A percentile compares a stretch with the other conserved stretches of the same genome.
These are phyloP conservation scores for Drosophila guanche DNA, from an alignment of 1,140 invertebrate species.

Conservation along the genomic window DNA sequence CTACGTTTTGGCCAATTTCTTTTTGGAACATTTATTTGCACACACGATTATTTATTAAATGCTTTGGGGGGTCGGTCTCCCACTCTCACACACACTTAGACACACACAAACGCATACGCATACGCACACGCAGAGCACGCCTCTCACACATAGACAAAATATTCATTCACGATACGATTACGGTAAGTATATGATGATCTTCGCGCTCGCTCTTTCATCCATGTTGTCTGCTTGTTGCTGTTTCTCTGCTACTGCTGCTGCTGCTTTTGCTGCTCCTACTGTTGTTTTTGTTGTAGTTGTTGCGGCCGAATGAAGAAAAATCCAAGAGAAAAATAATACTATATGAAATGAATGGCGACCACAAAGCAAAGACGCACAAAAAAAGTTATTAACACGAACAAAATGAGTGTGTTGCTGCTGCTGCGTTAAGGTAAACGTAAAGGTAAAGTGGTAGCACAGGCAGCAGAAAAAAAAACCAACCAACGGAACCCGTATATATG, in stretches of 20 bases:
- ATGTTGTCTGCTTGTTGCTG: conserved; percentile 36
- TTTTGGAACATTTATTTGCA: conserved; percentile 44
- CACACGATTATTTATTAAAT: conserved; percentile 44
- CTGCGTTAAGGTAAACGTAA: conserved; percentile 31
- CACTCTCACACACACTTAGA: conserved; percentile 30
- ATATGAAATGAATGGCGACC: conserved; percentile 64
- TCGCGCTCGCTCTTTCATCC: conserved; percentile 67
- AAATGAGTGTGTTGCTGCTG: conserved; percentile 47
- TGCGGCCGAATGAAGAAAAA: conserved; percentile 35
- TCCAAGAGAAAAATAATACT: conserved; percentile 75
- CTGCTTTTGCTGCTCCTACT: conserved; percentile 18
- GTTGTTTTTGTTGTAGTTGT: conserved; percentile 32
- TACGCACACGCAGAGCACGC: conserved; percentile 33
- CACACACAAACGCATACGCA: conserved; percentile 27
- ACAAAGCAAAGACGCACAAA: conserved; percentile 71
- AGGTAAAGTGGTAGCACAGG: conserved; percentile 57
- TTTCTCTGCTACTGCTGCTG: conserved; percentile 17
- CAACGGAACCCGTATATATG: conserved; percentile 80
- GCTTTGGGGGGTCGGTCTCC: conserved; percentile 4
- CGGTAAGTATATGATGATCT: conserved; percentile 66
- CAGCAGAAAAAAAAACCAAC: conserved; percentile 51
- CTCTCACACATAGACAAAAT: conserved; percentile 66
- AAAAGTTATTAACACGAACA: conserved; percentile 68
- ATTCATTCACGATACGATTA: conserved; percentile 78
- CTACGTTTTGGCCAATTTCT: conserved; percentile 20